Evolutionary conservation across 2,797 vertebrate genomes (phyloP).

Genomic region (Pseudochaenichthys georgianus): DNA sequence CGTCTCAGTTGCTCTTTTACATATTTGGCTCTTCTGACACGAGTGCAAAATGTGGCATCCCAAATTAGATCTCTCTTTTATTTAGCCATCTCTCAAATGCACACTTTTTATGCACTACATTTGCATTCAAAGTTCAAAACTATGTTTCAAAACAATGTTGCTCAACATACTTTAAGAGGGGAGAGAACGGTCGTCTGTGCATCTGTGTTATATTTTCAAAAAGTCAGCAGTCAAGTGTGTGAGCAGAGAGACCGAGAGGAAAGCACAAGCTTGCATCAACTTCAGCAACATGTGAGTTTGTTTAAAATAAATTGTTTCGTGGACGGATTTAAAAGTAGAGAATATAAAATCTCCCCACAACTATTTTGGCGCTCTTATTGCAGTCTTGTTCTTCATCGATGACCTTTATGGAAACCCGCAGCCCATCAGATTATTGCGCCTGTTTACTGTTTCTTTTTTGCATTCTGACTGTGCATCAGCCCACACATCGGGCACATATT

Average conservation of each 20-base stretch:
- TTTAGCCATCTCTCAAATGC: neutral
- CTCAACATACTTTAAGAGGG: neutral
- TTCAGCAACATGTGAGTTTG: neutral
- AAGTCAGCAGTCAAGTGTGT: conserved; percentile 8
- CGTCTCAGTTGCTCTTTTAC: neutral
- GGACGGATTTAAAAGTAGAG: conserved; percentile 12
- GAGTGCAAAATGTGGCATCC: neutral
- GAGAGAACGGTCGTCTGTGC: neutral
- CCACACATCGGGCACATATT: conserved; percentile 79
- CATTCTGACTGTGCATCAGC: conserved; percentile 79
- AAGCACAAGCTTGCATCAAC: neutral
- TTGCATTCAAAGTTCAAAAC: neutral
- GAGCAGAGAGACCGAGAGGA: neutral
- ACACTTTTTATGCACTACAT: neutral
- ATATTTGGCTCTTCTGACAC: neutral
- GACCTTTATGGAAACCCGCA: conserved; percentile 74
- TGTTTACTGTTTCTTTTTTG: conserved; percentile 76
- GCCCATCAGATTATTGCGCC: conserved; percentile 71
- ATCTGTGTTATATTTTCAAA: conserved; percentile 20
- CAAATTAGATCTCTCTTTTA: neutral
- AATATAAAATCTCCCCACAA: conserved; percentile 23
- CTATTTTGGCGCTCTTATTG: conserved; percentile 33
- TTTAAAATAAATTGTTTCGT: neutral
- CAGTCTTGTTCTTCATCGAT: conserved; percentile 56
- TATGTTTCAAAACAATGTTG: neutral